A percentile compares a stretch with the other conserved stretches of the same genome.
Conservation (phyloP, 1,140 invertebrate genomes). For the Drosophila teissieri region DNA sequence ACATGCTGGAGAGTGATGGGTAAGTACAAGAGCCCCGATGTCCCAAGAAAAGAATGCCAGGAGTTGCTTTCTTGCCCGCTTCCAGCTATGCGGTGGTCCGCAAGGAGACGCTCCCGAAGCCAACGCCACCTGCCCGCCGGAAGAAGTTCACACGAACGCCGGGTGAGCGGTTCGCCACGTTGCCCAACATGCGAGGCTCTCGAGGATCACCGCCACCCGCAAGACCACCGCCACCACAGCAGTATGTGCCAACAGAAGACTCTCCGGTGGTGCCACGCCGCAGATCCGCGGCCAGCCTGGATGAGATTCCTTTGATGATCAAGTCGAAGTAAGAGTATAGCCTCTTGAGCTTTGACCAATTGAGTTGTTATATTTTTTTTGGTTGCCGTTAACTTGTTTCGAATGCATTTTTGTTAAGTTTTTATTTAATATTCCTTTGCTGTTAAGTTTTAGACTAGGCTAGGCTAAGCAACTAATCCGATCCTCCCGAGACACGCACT, state of each 20-base stretch:
- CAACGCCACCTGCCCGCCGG: constrained; percentile 86
- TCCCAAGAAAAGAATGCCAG: constrained; percentile 37
- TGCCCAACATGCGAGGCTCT: constrained; percentile 85
- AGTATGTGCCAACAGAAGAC: constrained; percentile 72
- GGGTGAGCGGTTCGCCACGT: constrained; percentile 86
- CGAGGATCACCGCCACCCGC: constrained; percentile 78
- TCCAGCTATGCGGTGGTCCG: constrained; percentile 84
- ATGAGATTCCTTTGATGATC: constrained; percentile 62
- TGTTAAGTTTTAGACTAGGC: constrained; percentile 63
- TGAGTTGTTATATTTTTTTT: constrained; percentile 31
- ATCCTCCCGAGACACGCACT: constrained; percentile 41
- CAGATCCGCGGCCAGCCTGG: constrained; percentile 64
- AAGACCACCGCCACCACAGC: constrained; percentile 65
- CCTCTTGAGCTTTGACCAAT: constrained; percentile 51
- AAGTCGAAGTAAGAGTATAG: constrained; percentile 72
- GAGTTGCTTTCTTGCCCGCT: constrained; percentile 57
- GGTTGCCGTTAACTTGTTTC: constrained; percentile 51
- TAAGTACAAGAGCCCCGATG: constrained; percentile 42
- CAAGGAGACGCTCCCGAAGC: constrained; percentile 86
- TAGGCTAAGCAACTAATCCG: constrained; percentile 47
- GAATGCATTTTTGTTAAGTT: constrained; percentile 76
- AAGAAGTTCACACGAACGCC: constrained; percentile 85
- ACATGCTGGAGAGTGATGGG: constrained; percentile 86
- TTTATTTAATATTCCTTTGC: constrained; percentile 30
- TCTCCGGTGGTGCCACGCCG: constrained; percentile 64